Percentiles rank a stretch among this genome's conserved stretches.
These are phyloP conservation scores for Gadopsis bispinosus DNA, from an alignment of 2,797 vertebrate genomes.

Conservation along the genomic window DNA sequence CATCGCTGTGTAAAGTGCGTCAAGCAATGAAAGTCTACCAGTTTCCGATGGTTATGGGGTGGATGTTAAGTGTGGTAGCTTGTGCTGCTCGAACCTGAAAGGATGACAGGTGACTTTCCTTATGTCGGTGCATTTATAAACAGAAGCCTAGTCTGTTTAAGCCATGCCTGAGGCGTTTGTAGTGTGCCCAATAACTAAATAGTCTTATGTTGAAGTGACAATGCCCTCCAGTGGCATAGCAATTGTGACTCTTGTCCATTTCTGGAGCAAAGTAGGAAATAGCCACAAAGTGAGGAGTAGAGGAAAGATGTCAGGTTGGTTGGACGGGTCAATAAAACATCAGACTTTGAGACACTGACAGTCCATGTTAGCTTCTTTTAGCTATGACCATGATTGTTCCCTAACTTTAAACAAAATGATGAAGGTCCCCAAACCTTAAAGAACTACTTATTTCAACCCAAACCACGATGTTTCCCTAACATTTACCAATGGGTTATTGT, in stretches of 20 bases:
- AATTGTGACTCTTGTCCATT: not conserved
- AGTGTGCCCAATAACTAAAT: not conserved
- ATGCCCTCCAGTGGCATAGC: not conserved
- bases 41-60: slow-evolving; percentile 31
- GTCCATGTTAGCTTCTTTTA: slow-evolving; percentile 1
- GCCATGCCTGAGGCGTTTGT: not conserved
- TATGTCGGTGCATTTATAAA: slow-evolving; percentile 20
- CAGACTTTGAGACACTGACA: no score
- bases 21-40: slow-evolving; percentile 30
- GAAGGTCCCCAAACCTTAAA: slow-evolving; percentile 12
- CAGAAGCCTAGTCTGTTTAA: slow-evolving; percentile 24
- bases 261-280: slow-evolving; percentile 4
- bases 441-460: slow-evolving; percentile 35
- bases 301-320: not conserved
- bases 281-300: not conserved
- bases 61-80: slow-evolving; percentile 37
- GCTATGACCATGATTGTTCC: not conserved
- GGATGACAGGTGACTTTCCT: slow-evolving; percentile 45
- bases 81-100: slow-evolving; percentile 5
- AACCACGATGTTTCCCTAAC: slow-evolving; percentile 32
- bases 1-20: slow-evolving; percentile 54
- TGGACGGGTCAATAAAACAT: not conserved
- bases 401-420: not conserved
- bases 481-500: not conserved
- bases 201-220: not conserved